Evolutionary conservation across 2,888 invertebrate genomes (phyloP), one percentile per base, ranked within the genome.

Genomic region (Thecocarcelia acutangulata): DNA sequence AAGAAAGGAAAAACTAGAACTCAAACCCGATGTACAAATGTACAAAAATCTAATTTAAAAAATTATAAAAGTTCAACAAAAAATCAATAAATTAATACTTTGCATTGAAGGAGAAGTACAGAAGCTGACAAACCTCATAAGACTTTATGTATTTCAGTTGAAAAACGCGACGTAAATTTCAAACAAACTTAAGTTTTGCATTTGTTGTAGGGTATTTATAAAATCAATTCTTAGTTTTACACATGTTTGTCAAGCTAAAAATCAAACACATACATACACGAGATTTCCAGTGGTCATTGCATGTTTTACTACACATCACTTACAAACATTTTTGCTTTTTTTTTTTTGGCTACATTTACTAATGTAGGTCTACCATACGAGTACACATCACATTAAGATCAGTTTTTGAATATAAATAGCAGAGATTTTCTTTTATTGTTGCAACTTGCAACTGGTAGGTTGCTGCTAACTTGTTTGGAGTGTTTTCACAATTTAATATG

Each of bases 331-430:
- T 56, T 56, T 12, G 21, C 21, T 46, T 40, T 13, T 33, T n/a
- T 28, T 19, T 69, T 63, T 59, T 68, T 63, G 68, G 68, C 64
- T 50, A 77, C 73, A 73, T 59, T 77, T 66, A 54, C 66, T 81
- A 81, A 81, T 81, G 81, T 81, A 63, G 76, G 80, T 81, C 80
- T 76, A 56, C 56, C 59, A 46, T 63, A n/a, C n/a, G n/a, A n/a
- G n/a, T n/a, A 81, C 77, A 81, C 73, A 73, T 77, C 73, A 68
- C 81, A 81, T 77, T 81, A 77, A 77, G 81, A 73, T 77, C 69
- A 68, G 76, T 66, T 74, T 69, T 74, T 64, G 56, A 61, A 61
- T 73, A 52, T 70, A 68, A 70, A 75, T 46, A 69, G 66, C 48
- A 46, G 24, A 59, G 44, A 75, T 64, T 75, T 80, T 61, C 37